Conservation (phyloP, 2,113 vertebrate species). For the Mesocricetus auratus region DNA sequence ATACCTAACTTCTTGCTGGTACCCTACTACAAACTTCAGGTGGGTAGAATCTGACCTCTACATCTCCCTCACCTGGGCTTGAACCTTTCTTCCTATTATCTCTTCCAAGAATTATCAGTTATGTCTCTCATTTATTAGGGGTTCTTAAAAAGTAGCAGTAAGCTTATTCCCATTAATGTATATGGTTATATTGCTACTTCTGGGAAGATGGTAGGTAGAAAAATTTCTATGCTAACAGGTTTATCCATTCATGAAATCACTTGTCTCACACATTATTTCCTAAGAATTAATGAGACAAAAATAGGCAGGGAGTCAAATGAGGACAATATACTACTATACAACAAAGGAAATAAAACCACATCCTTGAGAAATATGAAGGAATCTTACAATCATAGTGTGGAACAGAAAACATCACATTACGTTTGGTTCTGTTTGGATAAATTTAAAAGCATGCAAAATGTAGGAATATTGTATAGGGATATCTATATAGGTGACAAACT, state of each 20-base stretch:
- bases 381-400: neutral
- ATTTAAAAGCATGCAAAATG: constrained; percentile 43
- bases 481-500: neutral
- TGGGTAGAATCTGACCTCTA: neutral
- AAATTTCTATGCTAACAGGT: neutral
- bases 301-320: neutral
- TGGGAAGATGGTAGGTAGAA: neutral
- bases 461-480: neutral
- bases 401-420: neutral
- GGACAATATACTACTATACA: neutral
- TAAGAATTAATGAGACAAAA: neutral
- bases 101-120: constrained; percentile 4
- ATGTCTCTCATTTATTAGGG: neutral
- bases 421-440: neutral
- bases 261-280: neutral
- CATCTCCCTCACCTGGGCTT: neutral
- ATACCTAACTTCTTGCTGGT: neutral
- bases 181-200: neutral
- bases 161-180: neutral
- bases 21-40: neutral
- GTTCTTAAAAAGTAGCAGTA: constrained; percentile 25
- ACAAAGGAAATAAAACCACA: constrained; percentile 1
- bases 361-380: neutral
- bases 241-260: constrained; percentile 11
- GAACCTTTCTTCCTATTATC: neutral